These are phyloP conservation scores for Antechinus flavipes DNA, from an alignment of 2,113 vertebrate species.

Conservation along the genomic window DNA sequence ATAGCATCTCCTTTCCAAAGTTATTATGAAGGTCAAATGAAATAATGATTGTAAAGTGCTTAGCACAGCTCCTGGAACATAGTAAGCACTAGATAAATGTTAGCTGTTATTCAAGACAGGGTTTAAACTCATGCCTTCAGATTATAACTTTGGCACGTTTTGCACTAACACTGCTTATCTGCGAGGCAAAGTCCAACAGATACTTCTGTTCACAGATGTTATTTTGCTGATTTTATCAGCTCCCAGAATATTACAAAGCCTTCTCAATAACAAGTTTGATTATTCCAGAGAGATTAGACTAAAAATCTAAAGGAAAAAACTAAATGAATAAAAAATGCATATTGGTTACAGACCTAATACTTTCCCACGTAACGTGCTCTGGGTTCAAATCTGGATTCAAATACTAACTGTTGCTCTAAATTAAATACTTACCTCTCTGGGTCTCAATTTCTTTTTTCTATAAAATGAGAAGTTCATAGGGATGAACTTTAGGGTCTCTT, in stretches of 20 bases:
- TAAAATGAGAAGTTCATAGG: background rate
- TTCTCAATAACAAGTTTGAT: background rate
- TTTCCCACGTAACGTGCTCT: background rate
- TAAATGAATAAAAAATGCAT: background rate
- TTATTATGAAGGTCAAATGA: background rate
- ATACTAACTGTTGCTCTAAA: background rate
- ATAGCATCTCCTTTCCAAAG: background rate
- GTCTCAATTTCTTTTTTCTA: background rate
- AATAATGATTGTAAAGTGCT: background rate
- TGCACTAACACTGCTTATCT: background rate
- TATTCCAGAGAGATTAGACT: background rate
- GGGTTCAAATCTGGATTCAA: background rate
- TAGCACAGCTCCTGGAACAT: background rate
- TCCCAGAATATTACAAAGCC: background rate
- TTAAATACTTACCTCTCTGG: background rate
- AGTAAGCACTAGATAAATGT: background rate
- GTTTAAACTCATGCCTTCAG: background rate
- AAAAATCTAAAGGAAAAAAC: background rate
- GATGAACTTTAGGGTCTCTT: background rate
- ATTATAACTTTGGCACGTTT: background rate
- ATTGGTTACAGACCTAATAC: background rate
- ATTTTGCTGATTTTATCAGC: background rate
- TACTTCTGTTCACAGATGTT: background rate
- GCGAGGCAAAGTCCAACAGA: background rate
- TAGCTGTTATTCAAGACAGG: background rate